Percentiles rank a stretch among this genome's conserved stretches.
Evolutionary conservation across 2,113 vertebrate genomes (phyloP).

Genomic region (Cheilinus undulatus): DNA sequence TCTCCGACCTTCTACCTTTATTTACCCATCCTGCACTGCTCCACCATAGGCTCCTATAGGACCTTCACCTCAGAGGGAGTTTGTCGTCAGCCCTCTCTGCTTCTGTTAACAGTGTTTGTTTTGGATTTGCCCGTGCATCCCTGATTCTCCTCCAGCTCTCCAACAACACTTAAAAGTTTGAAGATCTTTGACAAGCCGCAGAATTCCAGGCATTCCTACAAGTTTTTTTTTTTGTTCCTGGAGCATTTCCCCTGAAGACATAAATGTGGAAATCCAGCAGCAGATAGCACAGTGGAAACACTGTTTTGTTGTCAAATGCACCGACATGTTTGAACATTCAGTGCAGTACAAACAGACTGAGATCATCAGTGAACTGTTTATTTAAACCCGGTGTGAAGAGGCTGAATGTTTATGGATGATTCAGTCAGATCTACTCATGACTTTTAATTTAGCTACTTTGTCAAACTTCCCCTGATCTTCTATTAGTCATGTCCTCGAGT

Average conservation of each 20-base stretch:
- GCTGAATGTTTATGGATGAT: neutral
- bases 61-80: neutral
- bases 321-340: constrained; percentile 31
- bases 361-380: constrained; percentile 1
- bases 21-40: constrained; percentile 10
- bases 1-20: constrained; percentile 23
- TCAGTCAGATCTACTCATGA: neutral
- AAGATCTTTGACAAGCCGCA: constrained; percentile 37
- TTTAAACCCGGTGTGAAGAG: neutral
- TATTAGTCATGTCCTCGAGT: constrained; percentile 17
- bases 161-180: constrained; percentile 32
- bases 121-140: constrained; percentile 4
- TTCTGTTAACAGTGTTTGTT: constrained; percentile 24
- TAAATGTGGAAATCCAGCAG: constrained; percentile 32
- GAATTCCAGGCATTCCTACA: constrained; percentile 78
- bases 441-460: neutral
- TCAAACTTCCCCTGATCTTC: constrained; percentile 18
- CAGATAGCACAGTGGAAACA: constrained; percentile 3
- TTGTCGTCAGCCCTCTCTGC: neutral
- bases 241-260: constrained; percentile 40
- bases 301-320: constrained; percentile 20
- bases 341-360: neutral
- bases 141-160: constrained; percentile 5
- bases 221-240: neutral
- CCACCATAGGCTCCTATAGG: neutral